Conservation (phyloP, 2,797 vertebrate species). For the Eulemur albifrons region DNA sequence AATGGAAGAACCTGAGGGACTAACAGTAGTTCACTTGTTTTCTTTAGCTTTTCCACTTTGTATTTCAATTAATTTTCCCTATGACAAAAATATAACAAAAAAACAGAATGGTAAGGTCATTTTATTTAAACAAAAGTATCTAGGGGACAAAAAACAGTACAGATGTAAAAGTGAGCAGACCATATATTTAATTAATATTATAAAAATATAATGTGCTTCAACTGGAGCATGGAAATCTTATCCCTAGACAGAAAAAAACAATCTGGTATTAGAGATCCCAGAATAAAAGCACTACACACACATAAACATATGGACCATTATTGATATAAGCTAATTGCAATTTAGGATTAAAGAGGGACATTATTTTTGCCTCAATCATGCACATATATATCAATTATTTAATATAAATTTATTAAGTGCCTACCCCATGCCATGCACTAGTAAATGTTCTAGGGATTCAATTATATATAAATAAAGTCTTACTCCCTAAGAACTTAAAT, state of each 20-base stretch:
- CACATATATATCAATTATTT: background rate
- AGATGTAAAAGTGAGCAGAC: conserved; percentile 2
- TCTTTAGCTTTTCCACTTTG: conserved; percentile 45
- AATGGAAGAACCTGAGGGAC: background rate
- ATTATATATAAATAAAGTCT: background rate
- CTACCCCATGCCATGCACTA: background rate
- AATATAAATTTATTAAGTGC: background rate
- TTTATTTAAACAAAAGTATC: conserved; percentile 55
- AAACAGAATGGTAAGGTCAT: conserved; percentile 15
- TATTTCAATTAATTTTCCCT: conserved; percentile 60
- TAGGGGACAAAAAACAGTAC: background rate
- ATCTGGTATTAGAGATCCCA: background rate
- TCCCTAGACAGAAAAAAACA: background rate
- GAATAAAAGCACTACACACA: background rate
- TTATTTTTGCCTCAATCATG: background rate
- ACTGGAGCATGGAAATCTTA: background rate
- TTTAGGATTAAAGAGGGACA: background rate
- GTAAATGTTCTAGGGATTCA: background rate
- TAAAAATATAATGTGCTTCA: conserved; percentile 19
- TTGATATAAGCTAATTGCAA: background rate
- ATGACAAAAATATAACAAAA: conserved; percentile 38
- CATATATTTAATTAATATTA: conserved; percentile 5
- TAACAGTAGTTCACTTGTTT: conserved; percentile 1
- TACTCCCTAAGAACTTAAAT: background rate
- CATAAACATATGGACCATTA: background rate